Evolutionary conservation across 2,888 invertebrate genomes (phyloP), one percentile per base, ranked within the genome.

Genomic region (Perithous albicinctus): DNA sequence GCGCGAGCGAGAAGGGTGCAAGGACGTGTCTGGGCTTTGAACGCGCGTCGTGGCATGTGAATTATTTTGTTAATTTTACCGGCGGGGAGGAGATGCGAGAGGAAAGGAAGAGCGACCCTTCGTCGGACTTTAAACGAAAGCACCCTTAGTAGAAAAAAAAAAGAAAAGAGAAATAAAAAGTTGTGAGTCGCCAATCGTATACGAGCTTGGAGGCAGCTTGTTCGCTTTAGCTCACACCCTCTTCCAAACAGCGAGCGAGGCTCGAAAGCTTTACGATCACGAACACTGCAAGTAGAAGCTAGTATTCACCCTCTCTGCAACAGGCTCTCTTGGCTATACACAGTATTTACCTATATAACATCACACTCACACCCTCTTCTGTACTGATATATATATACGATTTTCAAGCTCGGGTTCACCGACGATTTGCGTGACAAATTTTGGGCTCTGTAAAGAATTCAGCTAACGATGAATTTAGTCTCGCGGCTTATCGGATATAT

Each of bases 61-160:
- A 87, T 87, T 87, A 86, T 87, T 86, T 86, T 84, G 84, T 86
- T 87, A 86, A 87, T 87, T 86, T 85, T 82, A 85, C 80, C 79
- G 46, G 61, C 38, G 69, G 41, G 41, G 51, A 70, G n/a, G n/a
- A 80, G 79, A 80, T 20, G 63, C 56, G 61, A 15, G 56, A 41
- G 43, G 48, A 12, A 72, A 59, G 75, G 66, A 72, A 77, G 6
- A 74, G 43, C 66, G 48, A 75, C 54, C 66, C 51, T 75, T 66
- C 59, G 64, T 81, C 73, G 63, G 72, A 61, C 70, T 66, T 70
- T 67, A 43, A 78, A 74, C 75, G 75, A 59, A 61, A 70, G 69
- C 66, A 67, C 43, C 70, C 56, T 38, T 72, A 26, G 18, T 23
- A 56, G 38, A 35, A 23, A 56, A 69, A 32, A 48, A 69, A n/a